Conservation (phyloP, 2,888 invertebrate genomes). For the Branchinecta sandiegonensis region DNA sequence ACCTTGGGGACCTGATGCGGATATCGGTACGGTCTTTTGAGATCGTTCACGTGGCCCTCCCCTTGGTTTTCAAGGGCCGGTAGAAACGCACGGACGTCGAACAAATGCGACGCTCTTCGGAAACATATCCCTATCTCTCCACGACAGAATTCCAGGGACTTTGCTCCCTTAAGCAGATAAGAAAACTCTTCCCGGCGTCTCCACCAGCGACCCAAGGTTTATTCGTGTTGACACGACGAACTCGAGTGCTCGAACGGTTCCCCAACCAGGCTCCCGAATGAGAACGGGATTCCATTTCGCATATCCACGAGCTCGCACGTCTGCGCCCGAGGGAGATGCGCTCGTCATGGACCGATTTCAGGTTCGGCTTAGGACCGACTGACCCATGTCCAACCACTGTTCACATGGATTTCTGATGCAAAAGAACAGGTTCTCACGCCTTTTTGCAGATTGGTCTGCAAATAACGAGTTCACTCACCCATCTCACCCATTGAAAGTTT, state of each 20-base stretch:
- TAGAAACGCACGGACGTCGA: constrained; percentile 21
- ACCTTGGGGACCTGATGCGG: constrained; percentile 56
- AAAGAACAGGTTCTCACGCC: no score
- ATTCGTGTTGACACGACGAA: constrained; percentile 20
- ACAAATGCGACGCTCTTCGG: constrained; percentile 22
- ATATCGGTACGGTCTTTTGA: constrained; percentile 41
- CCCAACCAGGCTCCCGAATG: constrained; percentile 19
- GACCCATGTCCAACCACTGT: no score
- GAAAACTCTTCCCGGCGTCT: no score
- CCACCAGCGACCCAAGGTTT: no score
- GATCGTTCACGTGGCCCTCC: constrained; percentile 34
- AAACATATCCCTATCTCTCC: constrained; percentile 21
- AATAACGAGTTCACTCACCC: no score
- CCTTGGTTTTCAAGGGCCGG: constrained; percentile 22
- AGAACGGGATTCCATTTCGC: constrained; percentile 1
- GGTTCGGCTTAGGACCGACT: no score
- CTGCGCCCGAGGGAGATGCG: not conserved
- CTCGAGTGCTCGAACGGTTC: constrained; percentile 18
- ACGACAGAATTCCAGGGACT: constrained; percentile 20
- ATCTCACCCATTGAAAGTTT: no score
- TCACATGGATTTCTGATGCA: no score
- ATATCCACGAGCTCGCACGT: not conserved
- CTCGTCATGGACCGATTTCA: no score
- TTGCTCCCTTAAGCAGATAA: no score
- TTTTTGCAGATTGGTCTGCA: no score